Evolutionary conservation across 2,888 invertebrate genomes (phyloP).

Genomic region (Nemoura dubitans): DNA sequence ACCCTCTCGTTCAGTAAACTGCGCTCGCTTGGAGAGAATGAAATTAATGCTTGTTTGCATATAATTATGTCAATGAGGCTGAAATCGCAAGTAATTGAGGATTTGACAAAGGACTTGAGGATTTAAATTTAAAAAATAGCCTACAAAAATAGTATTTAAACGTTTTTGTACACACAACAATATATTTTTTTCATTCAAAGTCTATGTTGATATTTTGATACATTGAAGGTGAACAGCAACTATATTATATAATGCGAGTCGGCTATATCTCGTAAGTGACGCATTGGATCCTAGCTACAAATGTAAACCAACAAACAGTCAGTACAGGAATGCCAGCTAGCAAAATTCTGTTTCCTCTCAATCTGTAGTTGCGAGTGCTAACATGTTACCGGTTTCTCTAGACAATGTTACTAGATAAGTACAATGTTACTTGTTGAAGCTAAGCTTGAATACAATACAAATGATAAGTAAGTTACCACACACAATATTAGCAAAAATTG

Average conservation of each 20-base stretch:
- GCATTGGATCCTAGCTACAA: background rate
- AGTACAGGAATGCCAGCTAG: background rate
- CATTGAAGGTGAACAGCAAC: background rate
- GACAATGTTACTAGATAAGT: background rate
- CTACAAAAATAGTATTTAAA: background rate
- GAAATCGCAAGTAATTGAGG: background rate
- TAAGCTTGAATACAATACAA: background rate
- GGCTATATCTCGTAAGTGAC: background rate
- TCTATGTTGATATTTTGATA: background rate
- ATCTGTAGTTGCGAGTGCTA: background rate
- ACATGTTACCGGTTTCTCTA: conserved; percentile 4
- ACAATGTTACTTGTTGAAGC: background rate
- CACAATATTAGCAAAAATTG: conserved; percentile 31
- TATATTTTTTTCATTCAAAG: background rate
- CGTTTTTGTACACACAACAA: background rate
- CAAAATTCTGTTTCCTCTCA: background rate
- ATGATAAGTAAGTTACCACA: conserved; percentile 33
- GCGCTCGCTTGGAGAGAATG: background rate
- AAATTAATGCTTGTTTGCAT: background rate
- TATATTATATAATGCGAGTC: background rate
- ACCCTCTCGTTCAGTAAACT: background rate
- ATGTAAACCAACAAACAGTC: too few relatives aligned
- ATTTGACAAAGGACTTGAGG: background rate
- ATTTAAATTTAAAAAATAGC: background rate
- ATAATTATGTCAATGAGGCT: background rate